phyloP scores from a whole-genome alignment of 2,113 vertebrate species.

The Leptosomus discolor region DNA sequence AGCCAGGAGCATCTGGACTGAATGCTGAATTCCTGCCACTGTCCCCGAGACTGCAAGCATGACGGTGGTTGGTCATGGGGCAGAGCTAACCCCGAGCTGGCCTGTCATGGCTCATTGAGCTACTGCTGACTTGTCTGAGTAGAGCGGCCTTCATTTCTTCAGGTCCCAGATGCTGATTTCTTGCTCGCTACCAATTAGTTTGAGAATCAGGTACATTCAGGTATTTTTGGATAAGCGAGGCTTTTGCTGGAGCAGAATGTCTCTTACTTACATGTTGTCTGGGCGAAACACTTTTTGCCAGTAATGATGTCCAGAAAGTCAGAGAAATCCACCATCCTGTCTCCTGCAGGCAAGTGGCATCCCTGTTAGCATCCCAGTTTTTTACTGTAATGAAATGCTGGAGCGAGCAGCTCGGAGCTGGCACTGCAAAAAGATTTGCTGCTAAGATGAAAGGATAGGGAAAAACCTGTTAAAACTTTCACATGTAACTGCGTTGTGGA shows the following conservation, averaged over 20 bases:
- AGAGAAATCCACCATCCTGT: constrained; percentile 60
- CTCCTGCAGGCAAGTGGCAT: constrained; percentile 48
- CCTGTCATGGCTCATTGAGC: not conserved
- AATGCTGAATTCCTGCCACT: not conserved
- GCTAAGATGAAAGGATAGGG: not conserved
- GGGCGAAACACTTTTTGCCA: constrained; percentile 48
- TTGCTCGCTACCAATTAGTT: not conserved
- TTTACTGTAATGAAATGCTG: not conserved
- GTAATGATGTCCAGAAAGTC: constrained; percentile 55
- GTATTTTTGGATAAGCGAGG: not conserved
- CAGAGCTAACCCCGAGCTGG: not conserved
- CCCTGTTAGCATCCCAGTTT: not conserved
- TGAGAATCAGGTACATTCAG: not conserved
- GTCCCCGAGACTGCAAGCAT: not conserved
- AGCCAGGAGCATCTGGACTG: not conserved
- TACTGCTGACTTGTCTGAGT: not conserved
- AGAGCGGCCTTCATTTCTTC: not conserved
- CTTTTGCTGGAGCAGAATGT: not conserved
- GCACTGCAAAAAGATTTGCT: not conserved
- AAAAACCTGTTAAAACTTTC: not conserved
- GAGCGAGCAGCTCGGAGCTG: not conserved
- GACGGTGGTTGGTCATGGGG: too few relatives aligned
- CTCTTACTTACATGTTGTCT: constrained; percentile 45
- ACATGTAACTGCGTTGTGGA: not conserved
- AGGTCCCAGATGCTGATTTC: not conserved